Evolutionary conservation across 2,888 invertebrate species (phyloP).

Genomic region (Agriotes lineatus): DNA sequence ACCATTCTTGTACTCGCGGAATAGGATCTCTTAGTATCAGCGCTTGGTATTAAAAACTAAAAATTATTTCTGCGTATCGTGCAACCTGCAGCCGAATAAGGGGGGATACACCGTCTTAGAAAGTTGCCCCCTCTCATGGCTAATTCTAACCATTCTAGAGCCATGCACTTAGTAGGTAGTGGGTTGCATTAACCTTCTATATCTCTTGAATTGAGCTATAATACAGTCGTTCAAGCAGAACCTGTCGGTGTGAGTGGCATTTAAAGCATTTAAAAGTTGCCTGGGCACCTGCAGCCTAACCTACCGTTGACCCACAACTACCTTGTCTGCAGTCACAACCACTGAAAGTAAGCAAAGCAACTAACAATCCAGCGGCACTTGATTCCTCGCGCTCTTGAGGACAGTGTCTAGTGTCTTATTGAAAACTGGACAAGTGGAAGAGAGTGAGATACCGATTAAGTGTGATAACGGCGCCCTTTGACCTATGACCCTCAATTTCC

Average conservation of each 20-base stretch:
- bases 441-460: conserved; percentile 28
- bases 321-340: conserved; percentile 47
- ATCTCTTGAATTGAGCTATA: conserved; percentile 54
- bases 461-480: conserved; percentile 50
- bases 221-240: conserved; percentile 50
- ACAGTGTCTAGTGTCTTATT: conserved; percentile 52
- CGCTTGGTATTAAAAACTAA: not conserved
- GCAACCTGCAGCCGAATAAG: conserved; percentile 26
- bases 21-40: no score
- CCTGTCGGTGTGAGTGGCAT: conserved; percentile 7
- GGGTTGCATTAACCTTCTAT: conserved; percentile 57
- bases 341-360: conserved; percentile 50
- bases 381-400: conserved; percentile 51
- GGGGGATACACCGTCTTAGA: conserved; percentile 55
- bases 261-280: conserved; percentile 31
- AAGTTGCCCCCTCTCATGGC: conserved; percentile 56
- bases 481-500: conserved; percentile 44
- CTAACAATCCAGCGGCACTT: conserved; percentile 45
- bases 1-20: no score
- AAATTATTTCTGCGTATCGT: conserved; percentile 1
- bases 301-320: conserved; percentile 59
- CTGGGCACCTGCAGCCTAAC: conserved; percentile 55
- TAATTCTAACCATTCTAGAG: conserved; percentile 48
- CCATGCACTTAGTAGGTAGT: conserved; percentile 48
- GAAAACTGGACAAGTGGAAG: conserved; percentile 49